Evolutionary conservation across 2,113 vertebrate genomes (phyloP), one percentile per base, ranked within the genome.

Genomic region (Crocuta crocuta): DNA sequence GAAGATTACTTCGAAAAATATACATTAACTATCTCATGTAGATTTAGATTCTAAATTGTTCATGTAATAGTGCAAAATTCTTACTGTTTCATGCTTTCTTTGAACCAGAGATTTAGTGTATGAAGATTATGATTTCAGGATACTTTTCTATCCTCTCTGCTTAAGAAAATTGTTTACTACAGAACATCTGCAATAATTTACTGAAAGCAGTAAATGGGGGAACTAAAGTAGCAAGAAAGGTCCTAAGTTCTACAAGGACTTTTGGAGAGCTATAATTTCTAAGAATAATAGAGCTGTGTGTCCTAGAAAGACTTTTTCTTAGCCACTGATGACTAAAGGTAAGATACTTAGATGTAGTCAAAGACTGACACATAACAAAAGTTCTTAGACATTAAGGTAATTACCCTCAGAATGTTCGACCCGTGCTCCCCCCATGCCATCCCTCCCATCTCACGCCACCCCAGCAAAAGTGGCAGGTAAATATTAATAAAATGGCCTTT

Each of bases 101-200:
- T 92, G 58, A 85, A 80, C 74, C 15, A 94, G 50, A 74, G 61
- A 70, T 80, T 95, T 68, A 61, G 76, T 71, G 12, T 70, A 48
- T 83, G 17, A 94, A 82, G 68, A 86, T 96, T 39, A 70, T 84
- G 73, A 78, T 81, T 81, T 95, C 39, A 73, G 55, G 45, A 86
- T 66, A 89, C 61, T 93, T 86, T 94, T 88, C 70, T 86, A 86
- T 39, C 21, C 1, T 92, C 79, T 96, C 55, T 89, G 74, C 68
- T 95, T 85, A 93, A 94, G 92, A 61, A 94, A 83, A 87, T 66
- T 50, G 89, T 95, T 86, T 82, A 66, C 80, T 89, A 26, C 45
- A 85, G 45, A 94, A 97, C 48, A 93, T 68, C 58, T 63, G 7
- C 11, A 94, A 86, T 86, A 95, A 97, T 63, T 50, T 50, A 50